Percentiles rank a stretch among this genome's conserved stretches.
Conservation (phyloP, 2,797 vertebrate species). For the Ara ararauna region DNA sequence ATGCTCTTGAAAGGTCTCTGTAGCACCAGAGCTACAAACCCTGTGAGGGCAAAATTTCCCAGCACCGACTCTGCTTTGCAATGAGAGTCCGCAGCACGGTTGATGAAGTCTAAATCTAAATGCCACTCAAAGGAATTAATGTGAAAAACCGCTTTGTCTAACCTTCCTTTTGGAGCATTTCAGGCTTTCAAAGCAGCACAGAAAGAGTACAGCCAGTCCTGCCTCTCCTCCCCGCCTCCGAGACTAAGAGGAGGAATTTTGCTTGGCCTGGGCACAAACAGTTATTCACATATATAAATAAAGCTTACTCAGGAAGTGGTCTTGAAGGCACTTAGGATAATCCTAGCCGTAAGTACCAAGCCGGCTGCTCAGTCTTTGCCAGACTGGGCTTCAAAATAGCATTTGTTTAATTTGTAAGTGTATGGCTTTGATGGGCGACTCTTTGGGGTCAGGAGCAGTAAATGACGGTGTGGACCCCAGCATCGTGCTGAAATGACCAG, state of each 20-base stretch:
- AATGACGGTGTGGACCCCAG: accelerated
- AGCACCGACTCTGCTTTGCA: neutral
- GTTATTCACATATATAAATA: neutral
- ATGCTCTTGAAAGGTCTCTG: neutral
- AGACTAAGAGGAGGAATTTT: neutral
- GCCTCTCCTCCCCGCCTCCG: neutral
- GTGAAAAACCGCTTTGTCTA: neutral
- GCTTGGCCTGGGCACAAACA: neutral
- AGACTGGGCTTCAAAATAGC: neutral
- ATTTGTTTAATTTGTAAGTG: neutral
- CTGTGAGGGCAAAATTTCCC: neutral
- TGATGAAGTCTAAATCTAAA: neutral
- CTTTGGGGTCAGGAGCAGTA: accelerated
- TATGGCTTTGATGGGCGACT: neutral
- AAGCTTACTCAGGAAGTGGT: neutral
- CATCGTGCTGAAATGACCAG: accelerated
- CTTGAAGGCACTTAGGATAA: neutral
- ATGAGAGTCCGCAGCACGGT: neutral
- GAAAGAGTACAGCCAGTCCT: neutral
- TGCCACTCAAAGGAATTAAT: neutral
- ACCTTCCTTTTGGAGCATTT: neutral
- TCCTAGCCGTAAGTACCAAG: neutral
- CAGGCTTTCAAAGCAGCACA: neutral
- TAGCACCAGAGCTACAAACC: neutral
- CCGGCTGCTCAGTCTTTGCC: neutral